Evolutionary conservation across 2,888 invertebrate species (phyloP).

Genomic region (Microctonus brassicae): DNA sequence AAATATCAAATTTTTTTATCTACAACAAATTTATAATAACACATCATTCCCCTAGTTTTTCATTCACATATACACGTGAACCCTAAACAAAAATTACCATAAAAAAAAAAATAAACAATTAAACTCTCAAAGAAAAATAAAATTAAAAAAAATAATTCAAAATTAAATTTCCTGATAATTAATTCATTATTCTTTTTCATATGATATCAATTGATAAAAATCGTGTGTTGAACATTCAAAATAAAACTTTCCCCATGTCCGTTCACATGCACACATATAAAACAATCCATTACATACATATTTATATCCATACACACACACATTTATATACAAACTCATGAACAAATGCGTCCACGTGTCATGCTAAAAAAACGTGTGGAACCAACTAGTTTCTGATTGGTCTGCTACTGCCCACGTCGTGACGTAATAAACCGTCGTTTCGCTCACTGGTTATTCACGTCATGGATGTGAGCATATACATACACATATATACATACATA

Average conservation of each 20-base stretch:
- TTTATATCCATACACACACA: neutral
- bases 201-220: neutral
- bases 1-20: too few species aligned
- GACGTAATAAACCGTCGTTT: slow-evolving; percentile 42
- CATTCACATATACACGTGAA: too few species aligned
- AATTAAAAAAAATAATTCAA: too few species aligned
- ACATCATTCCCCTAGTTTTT: too few species aligned
- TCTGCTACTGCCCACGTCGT: slow-evolving; percentile 24
- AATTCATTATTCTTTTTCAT: neutral
- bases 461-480: neutral
- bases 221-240: neutral
- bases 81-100: too few species aligned
- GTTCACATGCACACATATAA: neutral
- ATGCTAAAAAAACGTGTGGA: slow-evolving; percentile 17
- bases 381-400: slow-evolving; percentile 38
- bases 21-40: too few species aligned
- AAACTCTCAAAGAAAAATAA: too few species aligned
- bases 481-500: neutral
- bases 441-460: slow-evolving; percentile 27
- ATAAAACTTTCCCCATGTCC: neutral
- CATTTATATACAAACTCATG: neutral
- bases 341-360: slow-evolving; percentile 12
- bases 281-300: neutral
- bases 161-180: too few species aligned
- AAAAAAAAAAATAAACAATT: neutral